Evolutionary conservation across 2,113 vertebrate species (phyloP).

Genomic region (Plecotus auritus): DNA sequence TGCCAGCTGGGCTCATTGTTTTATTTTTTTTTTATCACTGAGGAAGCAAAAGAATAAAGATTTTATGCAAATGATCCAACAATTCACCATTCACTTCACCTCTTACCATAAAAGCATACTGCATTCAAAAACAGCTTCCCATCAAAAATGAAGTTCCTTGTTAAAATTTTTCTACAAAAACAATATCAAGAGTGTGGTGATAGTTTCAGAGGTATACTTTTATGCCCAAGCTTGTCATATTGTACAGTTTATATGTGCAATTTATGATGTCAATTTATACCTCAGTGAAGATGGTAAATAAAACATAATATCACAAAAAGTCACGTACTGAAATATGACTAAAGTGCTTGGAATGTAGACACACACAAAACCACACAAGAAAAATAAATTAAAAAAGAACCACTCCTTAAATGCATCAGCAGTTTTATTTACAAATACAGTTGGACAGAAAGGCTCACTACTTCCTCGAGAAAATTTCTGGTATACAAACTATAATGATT

Average conservation of each 20-base stretch:
- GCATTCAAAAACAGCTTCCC: neutral
- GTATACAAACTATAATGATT: conserved; percentile 67
- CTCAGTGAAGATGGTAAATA: neutral
- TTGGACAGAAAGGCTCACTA: conserved; percentile 70
- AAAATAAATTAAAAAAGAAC: neutral
- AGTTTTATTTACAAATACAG: conserved; percentile 86
- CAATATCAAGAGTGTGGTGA: neutral
- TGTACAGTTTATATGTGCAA: neutral
- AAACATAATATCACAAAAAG: neutral
- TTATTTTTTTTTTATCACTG: neutral
- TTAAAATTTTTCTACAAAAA: neutral
- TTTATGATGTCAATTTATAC: neutral
- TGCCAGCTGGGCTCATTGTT: too few relatives aligned
- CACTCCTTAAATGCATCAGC: conserved; percentile 74
- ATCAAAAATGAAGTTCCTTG: neutral
- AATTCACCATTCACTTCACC: neutral
- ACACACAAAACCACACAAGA: neutral
- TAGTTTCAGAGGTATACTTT: neutral
- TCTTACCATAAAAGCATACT: neutral
- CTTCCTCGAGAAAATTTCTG: conserved; percentile 53
- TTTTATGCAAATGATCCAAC: neutral
- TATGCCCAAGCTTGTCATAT: neutral
- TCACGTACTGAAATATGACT: neutral
- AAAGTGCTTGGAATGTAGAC: neutral
- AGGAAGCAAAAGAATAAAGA: neutral